phyloP scores from a whole-genome alignment of 2,888 invertebrate species.

The Amorpha juglandis region DNA sequence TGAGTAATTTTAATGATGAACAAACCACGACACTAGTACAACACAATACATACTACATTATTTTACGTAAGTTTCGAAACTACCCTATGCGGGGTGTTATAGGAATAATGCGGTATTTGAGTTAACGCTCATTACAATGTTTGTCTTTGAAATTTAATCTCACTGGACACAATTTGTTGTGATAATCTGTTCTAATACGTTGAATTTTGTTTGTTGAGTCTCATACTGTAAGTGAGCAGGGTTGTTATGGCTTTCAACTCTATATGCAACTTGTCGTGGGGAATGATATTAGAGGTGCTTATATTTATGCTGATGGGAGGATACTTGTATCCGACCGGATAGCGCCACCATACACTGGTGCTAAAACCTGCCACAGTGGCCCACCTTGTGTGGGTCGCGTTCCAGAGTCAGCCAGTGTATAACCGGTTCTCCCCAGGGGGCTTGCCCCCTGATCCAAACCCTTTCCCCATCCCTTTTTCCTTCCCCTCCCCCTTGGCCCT shows the following conservation, averaged over 20 bases:
- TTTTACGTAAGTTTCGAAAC: not conserved
- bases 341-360: no score
- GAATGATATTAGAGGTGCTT: no score
- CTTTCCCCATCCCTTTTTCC: no score
- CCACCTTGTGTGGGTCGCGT: no score
- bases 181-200: not conserved
- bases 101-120: conserved; percentile 4
- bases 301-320: no score
- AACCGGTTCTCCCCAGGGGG: no score
- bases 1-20: no score
- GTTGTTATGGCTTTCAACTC: not conserved
- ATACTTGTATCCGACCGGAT: no score
- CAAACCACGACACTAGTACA: not conserved
- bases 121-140: not conserved
- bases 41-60: not conserved
- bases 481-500: no score
- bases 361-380: no score
- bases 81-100: not conserved
- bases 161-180: conserved; percentile 1
- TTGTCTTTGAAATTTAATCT: conserved; percentile 12
- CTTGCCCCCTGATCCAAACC: no score
- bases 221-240: not conserved
- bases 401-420: no score
- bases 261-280: not conserved
- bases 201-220: not conserved